Conservation (phyloP, 1,140 invertebrate genomes). For the Caenorhabditis inopinata region DNA sequence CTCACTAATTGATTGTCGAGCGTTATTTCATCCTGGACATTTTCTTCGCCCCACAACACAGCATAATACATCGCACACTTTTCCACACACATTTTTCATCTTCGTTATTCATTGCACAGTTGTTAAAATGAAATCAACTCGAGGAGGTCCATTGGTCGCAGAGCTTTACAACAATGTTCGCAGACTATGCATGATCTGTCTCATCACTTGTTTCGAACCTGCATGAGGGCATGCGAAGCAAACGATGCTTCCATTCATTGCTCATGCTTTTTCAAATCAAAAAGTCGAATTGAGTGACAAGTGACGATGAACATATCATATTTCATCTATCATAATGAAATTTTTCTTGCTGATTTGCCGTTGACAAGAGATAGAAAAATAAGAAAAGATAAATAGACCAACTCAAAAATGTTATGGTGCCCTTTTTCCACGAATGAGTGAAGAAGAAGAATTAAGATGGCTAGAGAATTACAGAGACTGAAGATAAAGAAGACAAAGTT, state of each 20-base stretch:
- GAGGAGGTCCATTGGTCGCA: background rate
- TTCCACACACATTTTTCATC: constrained; percentile 12
- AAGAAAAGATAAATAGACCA: background rate
- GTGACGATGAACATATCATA: constrained; percentile 16
- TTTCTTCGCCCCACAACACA: constrained; percentile 28
- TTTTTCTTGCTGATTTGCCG: background rate
- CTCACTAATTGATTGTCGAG: background rate
- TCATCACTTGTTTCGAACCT: too few relatives aligned
- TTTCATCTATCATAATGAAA: background rate
- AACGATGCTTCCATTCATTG: too few relatives aligned
- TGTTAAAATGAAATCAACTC: background rate
- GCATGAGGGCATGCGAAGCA: too few relatives aligned
- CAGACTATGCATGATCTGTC: too few relatives aligned
- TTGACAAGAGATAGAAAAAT: background rate
- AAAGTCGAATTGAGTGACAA: background rate
- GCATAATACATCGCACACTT: background rate
- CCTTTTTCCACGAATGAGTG: constrained; percentile 5
- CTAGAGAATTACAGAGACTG: background rate
- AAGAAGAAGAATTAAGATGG: background rate
- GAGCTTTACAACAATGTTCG: constrained; percentile 19
- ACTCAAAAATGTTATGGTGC: background rate
- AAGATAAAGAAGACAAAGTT: background rate
- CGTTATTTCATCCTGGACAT: constrained; percentile 12
- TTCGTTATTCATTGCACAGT: constrained; percentile 29
- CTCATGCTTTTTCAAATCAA: background rate